Conservation (phyloP, 2,797 vertebrate species). For the Choloepus didactylus region DNA sequence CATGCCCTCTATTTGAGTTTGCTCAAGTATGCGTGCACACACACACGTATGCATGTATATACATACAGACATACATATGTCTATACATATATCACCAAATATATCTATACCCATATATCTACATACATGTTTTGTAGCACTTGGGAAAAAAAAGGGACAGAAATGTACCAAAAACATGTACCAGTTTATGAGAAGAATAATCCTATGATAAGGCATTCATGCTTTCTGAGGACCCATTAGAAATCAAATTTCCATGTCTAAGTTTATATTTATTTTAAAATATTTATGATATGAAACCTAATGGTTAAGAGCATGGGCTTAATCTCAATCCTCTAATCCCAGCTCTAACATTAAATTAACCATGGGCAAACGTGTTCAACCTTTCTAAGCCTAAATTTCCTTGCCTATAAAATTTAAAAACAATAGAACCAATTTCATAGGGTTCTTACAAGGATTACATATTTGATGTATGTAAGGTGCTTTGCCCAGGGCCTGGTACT, state of each 20-base stretch:
- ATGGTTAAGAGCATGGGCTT: background rate
- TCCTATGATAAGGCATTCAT: background rate
- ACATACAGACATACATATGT: background rate
- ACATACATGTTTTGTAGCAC: background rate
- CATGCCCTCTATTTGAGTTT: background rate
- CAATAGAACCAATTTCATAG: background rate
- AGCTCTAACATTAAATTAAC: slow-evolving; percentile 8
- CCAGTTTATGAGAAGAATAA: slow-evolving; percentile 30
- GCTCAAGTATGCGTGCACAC: background rate
- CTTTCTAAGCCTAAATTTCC: slow-evolving; percentile 35
- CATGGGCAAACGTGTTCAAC: slow-evolving; percentile 13
- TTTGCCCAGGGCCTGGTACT: background rate
- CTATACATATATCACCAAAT: background rate
- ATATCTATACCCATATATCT: background rate
- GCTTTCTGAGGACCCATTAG: slow-evolving; percentile 8
- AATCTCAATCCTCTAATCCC: background rate
- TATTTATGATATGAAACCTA: background rate
- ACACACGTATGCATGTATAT: background rate
- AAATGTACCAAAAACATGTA: background rate
- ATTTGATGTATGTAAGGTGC: background rate
- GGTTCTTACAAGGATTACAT: background rate
- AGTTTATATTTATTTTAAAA: background rate
- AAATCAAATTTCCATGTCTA: slow-evolving; percentile 16
- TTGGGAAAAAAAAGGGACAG: background rate
- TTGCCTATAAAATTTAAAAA: slow-evolving; percentile 41